These are phyloP conservation scores for Drosophila colorata DNA, from an alignment of 2,888 invertebrate genomes.

Conservation along the genomic window DNA sequence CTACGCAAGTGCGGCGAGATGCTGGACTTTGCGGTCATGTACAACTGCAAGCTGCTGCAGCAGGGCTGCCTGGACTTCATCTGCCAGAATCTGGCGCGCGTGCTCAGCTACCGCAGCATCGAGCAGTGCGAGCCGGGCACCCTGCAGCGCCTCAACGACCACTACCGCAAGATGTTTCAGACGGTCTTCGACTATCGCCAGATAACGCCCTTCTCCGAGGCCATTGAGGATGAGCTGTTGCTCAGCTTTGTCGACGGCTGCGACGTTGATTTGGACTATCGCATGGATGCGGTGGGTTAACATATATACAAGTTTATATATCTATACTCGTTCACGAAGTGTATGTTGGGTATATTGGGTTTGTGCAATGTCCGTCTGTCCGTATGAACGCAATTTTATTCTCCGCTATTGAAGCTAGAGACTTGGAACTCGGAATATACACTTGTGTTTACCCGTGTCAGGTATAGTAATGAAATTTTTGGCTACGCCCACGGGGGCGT, in stretches of 20 bases:
- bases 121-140: slow-evolving; percentile 88
- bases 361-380: too few relatives aligned
- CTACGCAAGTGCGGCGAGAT: slow-evolving; percentile 92
- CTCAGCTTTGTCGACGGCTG: slow-evolving; percentile 85
- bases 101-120: slow-evolving; percentile 89
- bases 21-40: slow-evolving; percentile 90
- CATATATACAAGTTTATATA: too few relatives aligned
- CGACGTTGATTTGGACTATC: slow-evolving; percentile 86
- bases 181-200: slow-evolving; percentile 87
- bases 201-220: slow-evolving; percentile 89
- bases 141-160: slow-evolving; percentile 88
- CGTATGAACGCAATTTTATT: too few relatives aligned
- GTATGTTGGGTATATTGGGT: too few relatives aligned
- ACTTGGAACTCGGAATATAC: too few relatives aligned
- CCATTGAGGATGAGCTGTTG: slow-evolving; percentile 87
- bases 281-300: slow-evolving; percentile 81
- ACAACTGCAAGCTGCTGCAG: slow-evolving; percentile 91
- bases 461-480: too few relatives aligned
- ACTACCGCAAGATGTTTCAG: slow-evolving; percentile 88
- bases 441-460: too few relatives aligned
- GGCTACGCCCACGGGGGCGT: too few relatives aligned
- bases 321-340: too few relatives aligned
- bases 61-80: slow-evolving; percentile 92
- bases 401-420: too few relatives aligned
- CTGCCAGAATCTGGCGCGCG: slow-evolving; percentile 89